Conservation (phyloP, 1,140 invertebrate genomes). For the Leptestheria dahalacensis region DNA sequence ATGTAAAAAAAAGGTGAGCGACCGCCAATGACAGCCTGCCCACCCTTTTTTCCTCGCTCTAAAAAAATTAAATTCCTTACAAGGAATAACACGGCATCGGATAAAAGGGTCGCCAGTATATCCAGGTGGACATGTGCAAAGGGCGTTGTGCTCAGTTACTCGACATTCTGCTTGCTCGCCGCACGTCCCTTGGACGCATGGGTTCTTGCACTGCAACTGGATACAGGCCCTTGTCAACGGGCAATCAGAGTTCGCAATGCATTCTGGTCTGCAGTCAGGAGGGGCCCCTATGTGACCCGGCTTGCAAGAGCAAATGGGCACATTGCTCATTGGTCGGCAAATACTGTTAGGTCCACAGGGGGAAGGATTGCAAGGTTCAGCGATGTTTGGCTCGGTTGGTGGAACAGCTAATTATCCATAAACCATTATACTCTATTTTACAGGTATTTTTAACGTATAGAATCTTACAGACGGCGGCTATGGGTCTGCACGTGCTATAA, state of each 20-base stretch:
- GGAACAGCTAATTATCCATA: not conserved
- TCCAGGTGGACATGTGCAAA: slow-evolving; percentile 48
- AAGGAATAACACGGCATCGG: slow-evolving; percentile 39
- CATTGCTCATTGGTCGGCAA: slow-evolving; percentile 56
- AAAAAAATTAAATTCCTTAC: no score
- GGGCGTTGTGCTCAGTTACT: slow-evolving; percentile 57
- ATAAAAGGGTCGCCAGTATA: slow-evolving; percentile 45
- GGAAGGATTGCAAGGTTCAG: slow-evolving; percentile 41
- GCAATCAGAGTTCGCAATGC: slow-evolving; percentile 68
- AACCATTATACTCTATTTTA: not conserved
- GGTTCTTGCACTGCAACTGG: slow-evolving; percentile 56
- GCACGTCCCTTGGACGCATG: slow-evolving; percentile 65
- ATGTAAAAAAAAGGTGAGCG: no score
- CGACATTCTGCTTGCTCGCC: slow-evolving; percentile 49
- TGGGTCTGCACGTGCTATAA: slow-evolving; percentile 48
- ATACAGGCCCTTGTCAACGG: slow-evolving; percentile 45
- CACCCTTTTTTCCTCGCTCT: no score
- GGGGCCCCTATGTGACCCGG: slow-evolving; percentile 61
- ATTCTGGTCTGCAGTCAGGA: slow-evolving; percentile 59
- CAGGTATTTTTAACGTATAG: no score
- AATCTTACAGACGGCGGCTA: slow-evolving; percentile 20
- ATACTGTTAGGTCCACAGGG: slow-evolving; percentile 60
- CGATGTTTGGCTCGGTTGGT: not conserved
- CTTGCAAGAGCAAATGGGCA: slow-evolving; percentile 55
- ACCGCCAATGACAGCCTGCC: no score